These are phyloP conservation scores for Daubentonia madagascariensis DNA, from an alignment of 2,113 vertebrate species.

Conservation along the genomic window DNA sequence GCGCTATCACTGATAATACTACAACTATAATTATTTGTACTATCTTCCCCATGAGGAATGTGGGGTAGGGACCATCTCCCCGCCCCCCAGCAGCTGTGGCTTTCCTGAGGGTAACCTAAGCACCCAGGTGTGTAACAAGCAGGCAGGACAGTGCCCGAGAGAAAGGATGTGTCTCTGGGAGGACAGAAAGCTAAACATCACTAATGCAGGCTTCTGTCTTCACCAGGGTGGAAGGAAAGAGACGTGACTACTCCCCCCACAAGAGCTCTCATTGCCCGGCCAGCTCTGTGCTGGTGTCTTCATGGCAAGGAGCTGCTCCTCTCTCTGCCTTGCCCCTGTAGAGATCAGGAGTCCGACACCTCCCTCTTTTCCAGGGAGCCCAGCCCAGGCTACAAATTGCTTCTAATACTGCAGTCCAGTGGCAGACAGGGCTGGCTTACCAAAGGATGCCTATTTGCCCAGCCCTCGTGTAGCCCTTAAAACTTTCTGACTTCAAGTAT, in stretches of 20 bases:
- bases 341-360: not conserved
- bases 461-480: not conserved
- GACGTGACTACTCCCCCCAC: rapidly evolving
- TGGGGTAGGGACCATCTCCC: not conserved
- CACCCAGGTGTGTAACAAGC: not conserved
- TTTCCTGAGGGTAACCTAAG: not conserved
- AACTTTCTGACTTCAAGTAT: not conserved
- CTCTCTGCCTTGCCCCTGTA: rapidly evolving
- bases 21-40: not conserved
- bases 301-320: not conserved
- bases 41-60: not conserved
- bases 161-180: not conserved
- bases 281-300: not conserved
- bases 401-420: not conserved
- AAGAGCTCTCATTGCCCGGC: not conserved
- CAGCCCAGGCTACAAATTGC: not conserved
- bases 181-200: not conserved
- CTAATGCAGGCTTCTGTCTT: not conserved
- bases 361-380: not conserved
- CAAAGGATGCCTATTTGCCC: not conserved
- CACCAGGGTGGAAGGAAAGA: not conserved
- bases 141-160: not conserved
- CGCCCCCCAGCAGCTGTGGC: not conserved
- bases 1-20: not conserved
- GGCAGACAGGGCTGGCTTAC: not conserved